Evolutionary conservation across 2,113 vertebrate genomes (phyloP), one percentile per base, ranked within the genome.

Genomic region (Elgaria multicarinata): DNA sequence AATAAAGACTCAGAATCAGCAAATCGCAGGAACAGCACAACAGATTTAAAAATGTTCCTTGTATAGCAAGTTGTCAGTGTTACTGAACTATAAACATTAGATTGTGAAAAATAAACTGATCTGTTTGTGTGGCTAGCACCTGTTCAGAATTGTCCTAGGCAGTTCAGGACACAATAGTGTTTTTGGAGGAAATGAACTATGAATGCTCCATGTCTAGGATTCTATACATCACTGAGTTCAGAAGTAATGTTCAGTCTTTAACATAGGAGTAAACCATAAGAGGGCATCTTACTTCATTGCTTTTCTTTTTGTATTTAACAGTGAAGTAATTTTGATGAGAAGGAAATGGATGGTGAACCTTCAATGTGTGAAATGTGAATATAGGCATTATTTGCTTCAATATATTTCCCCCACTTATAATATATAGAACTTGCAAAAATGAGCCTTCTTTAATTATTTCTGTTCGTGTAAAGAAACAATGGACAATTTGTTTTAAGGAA

Each of bases 81-180:
- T 72, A 90, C 14, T 64, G 83, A 91, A 71, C n/a, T 26, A n/a
- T 82, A 93, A 77, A 31, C n/a, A 64, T 7, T 14, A 28, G 39
- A 85, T 76, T 33, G 26, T 8, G 20, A 86, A 95, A 90, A 75
- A 77, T 81, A 84, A 39, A 9, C 55, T 86, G 84, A 92, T 31
- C n/a, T 90, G 26, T 74, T 69, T 33, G 67, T 66, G n/a, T 42
- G n/a, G 84, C 31, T 75, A 24, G 28, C n/a, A 86, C 36, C 36
- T 75, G 24, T 50, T 75, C 20, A 62, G 50, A 36, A 55, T 74
- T 74, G 50, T 36, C 33, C 33, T 53, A 74, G 69, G 55, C 2
- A 50, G 33, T 4, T 64, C 55, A 26, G 33, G 7, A 53, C n/a
- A 74, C n/a, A 46, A 58, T 4, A 72, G 6, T 58, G 50, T 58